Percentiles rank a stretch among this genome's conserved stretches.
Conservation (phyloP, 2,888 invertebrate genomes). For the Phengaris alcon region DNA sequence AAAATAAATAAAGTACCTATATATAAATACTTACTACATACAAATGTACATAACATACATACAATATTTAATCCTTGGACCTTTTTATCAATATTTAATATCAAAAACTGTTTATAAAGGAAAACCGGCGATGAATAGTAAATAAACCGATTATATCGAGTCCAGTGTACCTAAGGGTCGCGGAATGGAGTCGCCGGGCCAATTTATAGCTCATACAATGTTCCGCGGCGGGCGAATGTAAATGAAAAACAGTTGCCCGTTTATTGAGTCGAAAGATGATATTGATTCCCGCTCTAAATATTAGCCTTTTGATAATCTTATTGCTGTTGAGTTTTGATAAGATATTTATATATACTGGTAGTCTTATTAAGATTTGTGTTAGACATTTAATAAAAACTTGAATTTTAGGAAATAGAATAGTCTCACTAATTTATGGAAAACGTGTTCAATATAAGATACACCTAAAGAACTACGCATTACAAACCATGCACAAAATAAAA, state of each 20-base stretch:
- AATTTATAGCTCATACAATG: slow-evolving; percentile 55
- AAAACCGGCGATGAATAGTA: slow-evolving; percentile 38
- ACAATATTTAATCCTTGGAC: background rate
- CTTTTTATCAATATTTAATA: background rate
- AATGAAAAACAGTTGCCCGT: slow-evolving; percentile 53
- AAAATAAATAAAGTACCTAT: background rate
- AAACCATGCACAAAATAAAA: too few relatives aligned
- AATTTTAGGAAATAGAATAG: too few relatives aligned
- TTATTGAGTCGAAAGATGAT: slow-evolving; percentile 54
- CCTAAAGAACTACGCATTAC: too few relatives aligned
- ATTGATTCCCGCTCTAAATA: slow-evolving; percentile 41
- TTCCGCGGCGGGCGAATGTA: slow-evolving; percentile 51
- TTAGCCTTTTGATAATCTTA: slow-evolving; percentile 34
- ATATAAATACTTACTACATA: background rate
- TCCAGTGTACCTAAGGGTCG: slow-evolving; percentile 35
- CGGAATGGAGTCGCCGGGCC: slow-evolving; percentile 48
- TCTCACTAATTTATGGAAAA: too few relatives aligned
- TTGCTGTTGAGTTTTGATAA: background rate
- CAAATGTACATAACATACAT: background rate
- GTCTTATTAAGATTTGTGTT: too few relatives aligned
- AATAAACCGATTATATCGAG: slow-evolving; percentile 28
- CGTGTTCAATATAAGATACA: too few relatives aligned
- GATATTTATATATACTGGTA: too few relatives aligned
- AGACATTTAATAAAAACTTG: too few relatives aligned
- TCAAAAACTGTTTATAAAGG: slow-evolving; percentile 9